Evolutionary conservation across 2,797 vertebrate species (phyloP), one percentile per base, ranked within the genome.

Genomic region (Xerus rutilus): DNA sequence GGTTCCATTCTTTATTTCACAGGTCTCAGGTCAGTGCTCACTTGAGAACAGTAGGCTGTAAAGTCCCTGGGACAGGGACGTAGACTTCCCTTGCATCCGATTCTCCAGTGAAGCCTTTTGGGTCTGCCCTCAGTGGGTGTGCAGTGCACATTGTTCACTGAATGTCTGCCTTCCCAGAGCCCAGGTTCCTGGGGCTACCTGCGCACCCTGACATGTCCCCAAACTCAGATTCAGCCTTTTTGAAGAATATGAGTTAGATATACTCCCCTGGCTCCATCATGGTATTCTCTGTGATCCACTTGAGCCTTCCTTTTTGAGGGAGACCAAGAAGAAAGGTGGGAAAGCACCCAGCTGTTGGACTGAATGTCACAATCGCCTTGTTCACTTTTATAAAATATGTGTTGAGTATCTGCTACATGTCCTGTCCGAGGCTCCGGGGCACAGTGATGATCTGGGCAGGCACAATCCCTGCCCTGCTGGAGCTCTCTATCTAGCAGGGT

Each of bases 301-400:
- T 35, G 25, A 54, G 23, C 7, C 30, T 32, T 70, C n/a, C 6
- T 15, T 7, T 87, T 86, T 57, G 54, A 83, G 21, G 35, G 7
- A 82, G 39, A 21, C 15, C 45, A 84, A 32, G 1, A 14, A 92
- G 64, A 72, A 65, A 78, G 32, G 25, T 2, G 0, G 11, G 4
- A 35, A 35, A 78, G 2, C 0, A 1, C 15, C 12, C n/a, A 52
- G 14, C 35, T 9, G 1, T 1, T 52, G 59, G 23, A 73, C 8
- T 39, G 18, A 2, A 7, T 32, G 1, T 21, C 43, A 62, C 7
- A 13, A 8, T n/a, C 11, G 57, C 7, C 13, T 15, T 1, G 1
- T 65, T 87, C 5, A 28, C 15, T 15, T 59, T 59, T 35, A 11
- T 32, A 54, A 3, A 45, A 45, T 32, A 17, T 23, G 76, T n/a